Conservation (phyloP, 2,113 vertebrate species). For the Crotalus horridus region DNA sequence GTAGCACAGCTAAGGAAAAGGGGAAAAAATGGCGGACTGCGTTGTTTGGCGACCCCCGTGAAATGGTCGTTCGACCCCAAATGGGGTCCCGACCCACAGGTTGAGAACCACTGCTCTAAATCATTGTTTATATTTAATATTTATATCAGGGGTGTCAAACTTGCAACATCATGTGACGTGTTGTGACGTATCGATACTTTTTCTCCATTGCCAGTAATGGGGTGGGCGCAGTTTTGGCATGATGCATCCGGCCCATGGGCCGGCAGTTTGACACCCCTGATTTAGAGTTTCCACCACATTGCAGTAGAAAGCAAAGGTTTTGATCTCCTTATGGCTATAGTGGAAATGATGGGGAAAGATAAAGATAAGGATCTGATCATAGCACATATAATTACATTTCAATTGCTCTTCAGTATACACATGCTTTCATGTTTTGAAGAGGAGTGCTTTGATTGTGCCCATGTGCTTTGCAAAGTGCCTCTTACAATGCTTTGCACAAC, state of each 20-base stretch:
- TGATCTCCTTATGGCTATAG: not conserved
- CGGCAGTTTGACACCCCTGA: too few species aligned
- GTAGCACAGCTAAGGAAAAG: too few species aligned
- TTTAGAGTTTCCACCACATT: not conserved
- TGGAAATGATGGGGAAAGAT: not conserved
- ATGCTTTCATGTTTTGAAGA: not conserved
- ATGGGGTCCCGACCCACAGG: too few species aligned
- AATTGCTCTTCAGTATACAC: not conserved
- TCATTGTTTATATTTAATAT: not conserved
- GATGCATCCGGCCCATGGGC: too few species aligned
- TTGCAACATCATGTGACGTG: too few species aligned
- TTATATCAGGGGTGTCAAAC: too few species aligned
- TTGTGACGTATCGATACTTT: too few species aligned
- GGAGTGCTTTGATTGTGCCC: not conserved
- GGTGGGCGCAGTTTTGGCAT: too few species aligned
- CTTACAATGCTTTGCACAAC: not conserved
- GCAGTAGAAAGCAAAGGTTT: not conserved
- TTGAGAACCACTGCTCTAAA: not conserved
- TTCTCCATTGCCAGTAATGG: too few species aligned
- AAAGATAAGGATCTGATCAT: not conserved
- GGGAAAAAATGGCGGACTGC: too few species aligned
- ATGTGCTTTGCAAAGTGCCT: not conserved
- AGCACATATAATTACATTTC: not conserved
- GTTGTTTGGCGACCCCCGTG: too few species aligned
- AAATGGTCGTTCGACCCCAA: too few species aligned